A percentile compares a stretch with the other conserved stretches of the same genome.
Conservation (phyloP, 2,113 vertebrate species). For the Phyllostomus discolor region DNA sequence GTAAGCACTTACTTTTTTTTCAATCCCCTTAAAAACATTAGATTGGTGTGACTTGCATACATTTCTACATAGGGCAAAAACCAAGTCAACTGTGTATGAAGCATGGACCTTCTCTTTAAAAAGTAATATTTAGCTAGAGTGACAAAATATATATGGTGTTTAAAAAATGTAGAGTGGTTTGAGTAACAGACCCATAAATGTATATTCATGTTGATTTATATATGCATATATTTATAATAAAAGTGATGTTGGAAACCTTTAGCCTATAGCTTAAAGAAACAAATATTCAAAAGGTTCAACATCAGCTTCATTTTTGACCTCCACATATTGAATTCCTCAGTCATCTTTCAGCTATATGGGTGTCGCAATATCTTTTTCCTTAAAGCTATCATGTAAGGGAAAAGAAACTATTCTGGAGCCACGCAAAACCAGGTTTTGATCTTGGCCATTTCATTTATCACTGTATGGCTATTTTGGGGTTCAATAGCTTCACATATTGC, state of each 20-base stretch:
- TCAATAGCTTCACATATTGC: background rate
- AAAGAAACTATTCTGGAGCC: background rate
- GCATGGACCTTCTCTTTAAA: background rate
- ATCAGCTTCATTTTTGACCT: background rate
- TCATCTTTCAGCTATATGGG: background rate
- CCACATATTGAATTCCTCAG: background rate
- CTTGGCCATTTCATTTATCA: background rate
- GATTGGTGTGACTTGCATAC: background rate
- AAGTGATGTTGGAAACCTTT: slow-evolving; percentile 3
- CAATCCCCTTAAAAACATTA: background rate
- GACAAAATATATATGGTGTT: background rate
- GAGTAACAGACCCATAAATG: background rate
- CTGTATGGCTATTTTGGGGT: background rate
- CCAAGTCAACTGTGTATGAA: background rate
- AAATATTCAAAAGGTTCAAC: background rate
- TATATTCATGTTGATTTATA: background rate
- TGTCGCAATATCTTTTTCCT: background rate
- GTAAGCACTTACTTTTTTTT: background rate
- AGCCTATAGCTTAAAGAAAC: background rate
- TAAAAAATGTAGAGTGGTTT: background rate
- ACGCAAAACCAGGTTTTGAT: background rate
- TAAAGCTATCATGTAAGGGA: background rate
- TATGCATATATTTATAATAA: background rate
- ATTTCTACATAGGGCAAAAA: slow-evolving; percentile 10
- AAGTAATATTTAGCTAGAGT: background rate